Percentiles rank a stretch among this genome's conserved stretches.
These are phyloP conservation scores for Meiosimyza platycephala DNA, from an alignment of 2,888 invertebrate genomes.

Conservation along the genomic window DNA sequence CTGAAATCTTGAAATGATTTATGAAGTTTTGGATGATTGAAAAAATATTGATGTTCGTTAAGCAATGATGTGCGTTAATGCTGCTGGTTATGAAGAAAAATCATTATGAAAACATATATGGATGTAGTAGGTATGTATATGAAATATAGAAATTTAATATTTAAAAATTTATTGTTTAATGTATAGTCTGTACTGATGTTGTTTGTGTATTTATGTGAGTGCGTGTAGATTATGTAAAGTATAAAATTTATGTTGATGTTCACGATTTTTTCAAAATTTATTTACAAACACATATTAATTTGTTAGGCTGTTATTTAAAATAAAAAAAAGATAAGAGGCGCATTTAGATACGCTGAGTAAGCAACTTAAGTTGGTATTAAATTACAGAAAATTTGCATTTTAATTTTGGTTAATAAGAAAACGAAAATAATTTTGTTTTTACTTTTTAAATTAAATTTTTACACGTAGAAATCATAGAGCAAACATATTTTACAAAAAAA, in stretches of 20 bases:
- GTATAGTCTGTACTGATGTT: slow-evolving; percentile 12
- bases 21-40: slow-evolving; percentile 33
- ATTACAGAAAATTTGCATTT: slow-evolving; percentile 11
- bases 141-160: slow-evolving; percentile 15
- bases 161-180: no score
- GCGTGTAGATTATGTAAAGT: slow-evolving; percentile 26
- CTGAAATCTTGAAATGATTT: slow-evolving; percentile 42
- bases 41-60: slow-evolving; percentile 36
- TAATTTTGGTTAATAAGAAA: slow-evolving; percentile 12
- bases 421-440: slow-evolving; percentile 36
- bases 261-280: slow-evolving; percentile 38
- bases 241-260: slow-evolving; percentile 15
- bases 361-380: background rate
- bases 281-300: slow-evolving; percentile 36
- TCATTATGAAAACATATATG: slow-evolving; percentile 27
- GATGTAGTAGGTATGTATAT: background rate
- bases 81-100: slow-evolving; percentile 39
- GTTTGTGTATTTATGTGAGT: slow-evolving; percentile 32
- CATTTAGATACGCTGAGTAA: background rate
- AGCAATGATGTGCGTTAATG: slow-evolving; percentile 57
- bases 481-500: slow-evolving; percentile 41
- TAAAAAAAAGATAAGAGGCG: background rate
- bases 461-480: slow-evolving; percentile 24
- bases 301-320: slow-evolving; percentile 45
- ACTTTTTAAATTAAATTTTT: slow-evolving; percentile 34